A percentile compares a stretch with the other conserved stretches of the same genome.
These are phyloP conservation scores for Lasius platythorax DNA, from an alignment of 2,888 invertebrate species.

Conservation along the genomic window DNA sequence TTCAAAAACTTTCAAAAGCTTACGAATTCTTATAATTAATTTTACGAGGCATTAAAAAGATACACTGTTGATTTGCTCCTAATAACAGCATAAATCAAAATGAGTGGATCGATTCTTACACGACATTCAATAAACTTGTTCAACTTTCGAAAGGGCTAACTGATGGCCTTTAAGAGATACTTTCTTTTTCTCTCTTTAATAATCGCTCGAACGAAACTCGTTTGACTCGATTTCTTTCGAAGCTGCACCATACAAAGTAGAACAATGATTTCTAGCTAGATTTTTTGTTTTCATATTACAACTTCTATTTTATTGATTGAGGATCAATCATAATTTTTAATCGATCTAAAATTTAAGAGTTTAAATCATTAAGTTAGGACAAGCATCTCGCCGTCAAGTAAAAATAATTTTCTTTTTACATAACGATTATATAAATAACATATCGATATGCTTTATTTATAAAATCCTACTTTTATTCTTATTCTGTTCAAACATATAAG, in stretches of 20 bases:
- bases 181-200: conserved; percentile 49
- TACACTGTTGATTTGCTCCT: neutral
- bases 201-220: conserved; percentile 58
- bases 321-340: neutral
- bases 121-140: conserved; percentile 78
- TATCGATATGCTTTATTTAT: neutral
- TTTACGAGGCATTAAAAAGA: neutral
- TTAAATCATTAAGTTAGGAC: neutral
- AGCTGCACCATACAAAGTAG: conserved; percentile 15
- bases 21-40: neutral
- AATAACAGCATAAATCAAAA: neutral
- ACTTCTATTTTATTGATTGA: neutral
- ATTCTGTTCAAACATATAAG: neutral
- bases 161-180: conserved; percentile 44
- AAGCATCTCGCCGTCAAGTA: neutral
- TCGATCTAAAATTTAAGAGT: neutral
- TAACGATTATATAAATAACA: neutral
- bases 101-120: conserved; percentile 56
- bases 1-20: neutral
- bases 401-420: neutral
- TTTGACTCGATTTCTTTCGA: conserved; percentile 62
- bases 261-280: conserved; percentile 46
- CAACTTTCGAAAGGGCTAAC: conserved; percentile 75
- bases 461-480: neutral
- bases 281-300: conserved; percentile 23